These are phyloP conservation scores for Phymatocera aterrima DNA, from an alignment of 2,888 invertebrate species.

Conservation along the genomic window DNA sequence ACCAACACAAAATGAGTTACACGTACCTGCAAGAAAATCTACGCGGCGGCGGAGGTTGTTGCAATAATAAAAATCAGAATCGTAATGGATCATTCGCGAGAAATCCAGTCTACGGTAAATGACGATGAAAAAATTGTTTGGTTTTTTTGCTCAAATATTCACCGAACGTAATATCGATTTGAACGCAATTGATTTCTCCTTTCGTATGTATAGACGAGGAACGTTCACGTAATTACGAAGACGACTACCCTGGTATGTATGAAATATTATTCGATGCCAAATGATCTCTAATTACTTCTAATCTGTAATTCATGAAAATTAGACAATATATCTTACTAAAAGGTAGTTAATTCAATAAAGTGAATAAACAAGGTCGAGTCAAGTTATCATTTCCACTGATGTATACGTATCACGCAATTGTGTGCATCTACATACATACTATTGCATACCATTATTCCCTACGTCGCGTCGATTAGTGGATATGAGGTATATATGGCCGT, in stretches of 20 bases:
- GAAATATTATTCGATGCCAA: neutral
- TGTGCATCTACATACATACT: too few species aligned
- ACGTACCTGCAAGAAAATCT: neutral
- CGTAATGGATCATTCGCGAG: neutral
- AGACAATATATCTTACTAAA: too few species aligned
- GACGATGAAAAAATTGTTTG: neutral
- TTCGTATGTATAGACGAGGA: neutral
- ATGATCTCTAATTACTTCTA: neutral
- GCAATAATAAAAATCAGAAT: conserved; percentile 4
- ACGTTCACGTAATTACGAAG: neutral
- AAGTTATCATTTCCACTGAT: too few species aligned
- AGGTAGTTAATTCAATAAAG: too few species aligned
- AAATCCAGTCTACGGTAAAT: neutral
- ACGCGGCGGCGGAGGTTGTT: conserved; percentile 30
- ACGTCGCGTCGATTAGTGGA: conserved; percentile 16
- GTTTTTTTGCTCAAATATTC: too few species aligned
- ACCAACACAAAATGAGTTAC: neutral
- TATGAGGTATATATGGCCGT: too few species aligned
- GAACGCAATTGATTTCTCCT: neutral
- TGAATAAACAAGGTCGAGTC: too few species aligned
- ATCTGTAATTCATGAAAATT: neutral
- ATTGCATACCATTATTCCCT: too few species aligned
- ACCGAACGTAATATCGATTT: neutral
- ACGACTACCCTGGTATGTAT: neutral
- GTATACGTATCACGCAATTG: conserved; percentile 16